Conservation (phyloP, 1,140 invertebrate genomes). For the Nilaparvata lugens region DNA sequence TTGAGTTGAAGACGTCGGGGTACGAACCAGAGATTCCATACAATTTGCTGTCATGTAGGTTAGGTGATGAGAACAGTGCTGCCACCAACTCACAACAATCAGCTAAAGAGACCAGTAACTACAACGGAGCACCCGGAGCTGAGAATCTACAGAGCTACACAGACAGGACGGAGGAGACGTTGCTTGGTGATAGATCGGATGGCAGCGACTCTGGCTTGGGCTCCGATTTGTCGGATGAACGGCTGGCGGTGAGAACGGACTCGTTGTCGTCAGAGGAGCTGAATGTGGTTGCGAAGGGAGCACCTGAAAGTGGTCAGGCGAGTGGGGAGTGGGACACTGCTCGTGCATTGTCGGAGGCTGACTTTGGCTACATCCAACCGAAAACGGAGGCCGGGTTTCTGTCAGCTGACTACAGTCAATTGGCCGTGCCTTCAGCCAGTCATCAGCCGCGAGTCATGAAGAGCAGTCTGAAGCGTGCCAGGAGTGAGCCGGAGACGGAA, state of each 20-base stretch:
- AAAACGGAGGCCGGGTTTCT: conserved; percentile 8
- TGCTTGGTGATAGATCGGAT: conserved; percentile 47
- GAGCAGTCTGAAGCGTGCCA: conserved; percentile 44
- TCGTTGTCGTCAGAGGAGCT: conserved; percentile 20
- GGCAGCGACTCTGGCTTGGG: conserved; percentile 71
- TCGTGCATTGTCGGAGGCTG: neutral
- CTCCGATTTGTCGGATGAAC: conserved; percentile 37
- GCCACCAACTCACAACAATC: neutral
- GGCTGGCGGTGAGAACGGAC: conserved; percentile 22
- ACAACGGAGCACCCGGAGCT: neutral
- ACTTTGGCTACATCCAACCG: conserved; percentile 3
- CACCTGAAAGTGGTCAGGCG: neutral
- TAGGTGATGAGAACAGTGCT: neutral
- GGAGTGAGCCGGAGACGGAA: neutral
- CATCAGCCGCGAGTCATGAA: conserved; percentile 30
- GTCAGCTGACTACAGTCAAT: neutral
- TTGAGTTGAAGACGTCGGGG: neutral
- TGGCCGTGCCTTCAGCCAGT: conserved; percentile 12
- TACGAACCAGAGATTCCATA: neutral
- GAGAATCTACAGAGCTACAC: neutral
- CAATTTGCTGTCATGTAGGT: neutral
- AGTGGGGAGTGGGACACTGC: neutral
- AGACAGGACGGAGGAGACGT: conserved; percentile 7
- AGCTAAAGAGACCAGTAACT: neutral
- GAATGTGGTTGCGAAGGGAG: neutral